Base-by-base conservation (phyloP, 2,113 vertebrate genomes). In the Notarius quadriscutis region DNA sequence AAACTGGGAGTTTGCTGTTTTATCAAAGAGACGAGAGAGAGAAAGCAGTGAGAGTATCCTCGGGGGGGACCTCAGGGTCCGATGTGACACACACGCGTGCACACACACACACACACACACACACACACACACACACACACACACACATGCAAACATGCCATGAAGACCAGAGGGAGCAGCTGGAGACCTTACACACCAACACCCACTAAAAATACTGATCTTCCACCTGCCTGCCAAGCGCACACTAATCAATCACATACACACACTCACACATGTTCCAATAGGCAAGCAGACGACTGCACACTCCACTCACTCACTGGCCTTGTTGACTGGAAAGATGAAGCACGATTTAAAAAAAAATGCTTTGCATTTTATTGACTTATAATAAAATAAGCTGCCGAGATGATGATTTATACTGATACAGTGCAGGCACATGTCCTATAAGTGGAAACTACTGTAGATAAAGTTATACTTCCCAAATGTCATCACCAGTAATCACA, bases 161-260 rank as follows among this genome's bases (percentile, higher is more conserved):
- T 51, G 72, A 87, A 84, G 81, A 84, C 72, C 86, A 84, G 50
- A 51, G 30, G 58, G 86, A 78, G 81, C 86, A 87, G 72, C 86
- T 84, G 81, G 74, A 77, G 81, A 78, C 71, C 86, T 69, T 74
- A 78, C 14, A 84, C 51, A 87, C 25, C 62, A 82, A 87, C 71
- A 84, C 81, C 62, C 86, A 84, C 83, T 82, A 87, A 87, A 87
- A 74, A 87, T 81, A 81, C 79, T 87, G 78, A 58, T 74, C 86
- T 81, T 82, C 86, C 86, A 87, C 86, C 86, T 87, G 86, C 79
- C 79, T 82, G 86, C 79, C 86, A 74, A 81, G n/a, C 79, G 14
- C 53, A 50, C 30, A 50, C 48, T 81, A 82, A 71, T 87, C 79
- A 87, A 87, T 87, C 85, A 81, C 27, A 41, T 53, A 25, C 75